Evolutionary conservation across 2,113 vertebrate species (phyloP), one percentile per base, ranked within the genome.

Genomic region (Lontra canadensis): DNA sequence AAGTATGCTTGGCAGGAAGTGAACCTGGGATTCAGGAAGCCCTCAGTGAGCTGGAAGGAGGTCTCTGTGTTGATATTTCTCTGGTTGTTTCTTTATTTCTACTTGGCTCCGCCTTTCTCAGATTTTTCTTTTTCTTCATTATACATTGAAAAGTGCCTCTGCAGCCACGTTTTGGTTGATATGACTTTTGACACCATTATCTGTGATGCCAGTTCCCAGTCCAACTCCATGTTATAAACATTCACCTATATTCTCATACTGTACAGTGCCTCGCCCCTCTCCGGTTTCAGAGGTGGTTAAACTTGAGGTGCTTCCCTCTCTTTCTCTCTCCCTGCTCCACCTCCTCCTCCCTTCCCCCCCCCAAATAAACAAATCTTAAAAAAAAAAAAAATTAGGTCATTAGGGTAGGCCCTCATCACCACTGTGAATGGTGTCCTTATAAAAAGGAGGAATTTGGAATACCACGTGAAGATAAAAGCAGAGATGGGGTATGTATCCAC

Each of bases 171-270:
- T 65, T 47, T 65, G 26, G 42, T 74, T 86, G 63, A 57, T 25
- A 15, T 63, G 44, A 49, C 55, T 23, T 63, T 31, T 63, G 34
- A 47, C 1, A 14, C 9, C 1, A 39, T 15, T 29, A 34, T 74
- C 34, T 59, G 6, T 39, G 47, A 87, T 49, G 61, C 17, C 7
- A 76, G 7, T 49, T 87, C 23, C 18, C 20, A 73, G 18, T 8
- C 29, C 74, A 39, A 21, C 17, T 36, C 23, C 29, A 3, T 14
- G 36, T 25, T 63, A 36, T 17, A 52, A 73, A 76, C 12, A 39
- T 79, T 17, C 5, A 18, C 36, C 15, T n/a, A 21, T 2, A 5
- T 39, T 26, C n/a, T 55, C n/a, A 34, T 3, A 0, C 4, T 21
- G 13, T 79, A 23, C 65, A 7, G 65, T 14, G 34, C 42, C 20